phyloP scores from a whole-genome alignment of 2,888 invertebrate species.

The Calameuta pallipes region DNA sequence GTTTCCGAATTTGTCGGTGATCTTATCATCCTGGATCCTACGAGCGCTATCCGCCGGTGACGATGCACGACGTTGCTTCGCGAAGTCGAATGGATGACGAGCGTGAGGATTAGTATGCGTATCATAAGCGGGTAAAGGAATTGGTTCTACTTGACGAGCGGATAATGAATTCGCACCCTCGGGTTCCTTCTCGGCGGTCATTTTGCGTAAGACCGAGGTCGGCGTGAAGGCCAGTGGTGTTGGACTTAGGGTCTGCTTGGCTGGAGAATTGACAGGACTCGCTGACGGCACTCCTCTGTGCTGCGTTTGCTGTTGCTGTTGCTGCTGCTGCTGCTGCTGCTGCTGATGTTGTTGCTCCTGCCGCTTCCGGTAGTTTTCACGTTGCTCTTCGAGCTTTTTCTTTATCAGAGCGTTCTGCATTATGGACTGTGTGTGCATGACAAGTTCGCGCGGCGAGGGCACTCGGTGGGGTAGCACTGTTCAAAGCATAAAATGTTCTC shows the following conservation, averaged over 20 bases:
- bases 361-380: conserved; percentile 84
- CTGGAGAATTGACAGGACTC: conserved; percentile 61
- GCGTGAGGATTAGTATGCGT: neutral
- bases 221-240: conserved; percentile 90
- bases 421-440: conserved; percentile 86
- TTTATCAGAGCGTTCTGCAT: conserved; percentile 89
- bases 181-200: conserved; percentile 90
- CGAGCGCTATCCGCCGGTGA: too few species aligned
- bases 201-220: conserved; percentile 92
- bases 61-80: too few species aligned
- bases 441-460: conserved; percentile 86
- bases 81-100: neutral
- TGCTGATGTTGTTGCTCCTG: conserved; percentile 72
- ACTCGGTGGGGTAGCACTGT: conserved; percentile 78
- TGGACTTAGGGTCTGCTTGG: conserved; percentile 71
- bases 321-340: conserved; percentile 45
- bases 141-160: conserved; percentile 45
- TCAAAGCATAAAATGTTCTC: conserved; percentile 33
- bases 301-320: conserved; percentile 48
- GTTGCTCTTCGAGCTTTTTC: conserved; percentile 89
- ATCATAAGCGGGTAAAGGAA: neutral
- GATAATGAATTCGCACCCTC: conserved; percentile 67
- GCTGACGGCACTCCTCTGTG: conserved; percentile 49
- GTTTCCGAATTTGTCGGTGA: neutral
- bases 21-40: neutral